Conservation (phyloP, 92 coral and sea anemone genomes). For the Palythoa grandis region DNA sequence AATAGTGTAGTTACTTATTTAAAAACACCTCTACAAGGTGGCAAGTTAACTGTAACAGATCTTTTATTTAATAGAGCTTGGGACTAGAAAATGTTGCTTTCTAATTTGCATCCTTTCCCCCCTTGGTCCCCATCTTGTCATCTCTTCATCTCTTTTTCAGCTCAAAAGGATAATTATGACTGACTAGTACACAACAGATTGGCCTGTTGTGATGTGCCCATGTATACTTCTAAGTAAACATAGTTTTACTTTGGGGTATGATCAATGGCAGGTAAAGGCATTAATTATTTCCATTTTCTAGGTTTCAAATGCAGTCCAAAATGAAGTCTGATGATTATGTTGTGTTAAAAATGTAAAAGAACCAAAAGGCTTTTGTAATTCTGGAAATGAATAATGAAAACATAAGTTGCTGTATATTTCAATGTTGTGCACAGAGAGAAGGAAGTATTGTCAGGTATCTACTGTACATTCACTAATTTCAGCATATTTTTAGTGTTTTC, state of each 20-base stretch:
- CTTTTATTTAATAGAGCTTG: conserved; percentile 32
- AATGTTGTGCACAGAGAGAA: conserved; percentile 28
- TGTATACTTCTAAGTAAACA: conserved; percentile 13
- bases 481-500: conserved; percentile 22
- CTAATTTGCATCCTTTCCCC: conserved; percentile 36
- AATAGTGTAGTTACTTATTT: conserved; percentile 25
- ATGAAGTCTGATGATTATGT: conserved; percentile 21
- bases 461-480: conserved; percentile 30
- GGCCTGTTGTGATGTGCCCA: conserved; percentile 27
- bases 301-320: conserved; percentile 33
- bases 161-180: conserved; percentile 17
- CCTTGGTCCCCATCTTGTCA: conserved; percentile 27
- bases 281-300: conserved; percentile 27
- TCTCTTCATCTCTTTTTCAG: conserved; percentile 28
- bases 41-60: conserved; percentile 13
- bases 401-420: conserved; percentile 23
- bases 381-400: conserved; percentile 31
- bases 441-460: conserved; percentile 28
- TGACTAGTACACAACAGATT: conserved; percentile 18
- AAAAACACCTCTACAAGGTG: conserved; percentile 10
- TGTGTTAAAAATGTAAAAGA: conserved; percentile 28
- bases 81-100: conserved; percentile 29
- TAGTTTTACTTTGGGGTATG: conserved; percentile 9
- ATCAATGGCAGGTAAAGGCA: conserved; percentile 28
- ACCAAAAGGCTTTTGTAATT: conserved; percentile 24